Base-by-base conservation (phyloP, 2,113 vertebrate genomes). In the Drymodes brunneopygia region DNA sequence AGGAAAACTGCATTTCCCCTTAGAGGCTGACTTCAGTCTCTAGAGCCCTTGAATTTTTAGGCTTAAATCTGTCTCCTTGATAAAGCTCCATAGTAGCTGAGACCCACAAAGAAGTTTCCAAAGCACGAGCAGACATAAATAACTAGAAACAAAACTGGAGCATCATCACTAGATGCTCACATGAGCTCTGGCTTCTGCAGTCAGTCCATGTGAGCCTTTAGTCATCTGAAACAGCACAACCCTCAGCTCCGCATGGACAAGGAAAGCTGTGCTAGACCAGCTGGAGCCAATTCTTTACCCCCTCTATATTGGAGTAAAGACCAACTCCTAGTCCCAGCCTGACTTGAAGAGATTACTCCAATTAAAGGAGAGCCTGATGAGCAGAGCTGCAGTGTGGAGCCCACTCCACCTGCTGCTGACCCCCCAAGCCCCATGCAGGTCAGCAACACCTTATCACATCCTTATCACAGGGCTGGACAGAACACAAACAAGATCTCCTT, bases 71-170 rank as follows among this genome's bases (percentile, higher is more conserved):
- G 6, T 66, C 87, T 88, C 71, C 92, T 93, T 82, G 31, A 66
- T 58, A 83, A 81, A 56, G 31, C 25, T 86, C 58, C 50, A 70
- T 25, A 69, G 74, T 70, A 95, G 66, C 81, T 16, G 48, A 96
- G 79, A 88, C 74, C 62, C 87, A 73, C 54, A 82, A 80, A 91
- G 73, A 84, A 82, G 40, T 50, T 97, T 90, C 62, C 44, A 69
- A 95, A 85, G 78, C 74, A 90, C 27, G 3, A 75, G 48, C 16
- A 81, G 57, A 82, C 91, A 91, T 71, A 95, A 92, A 81, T 87
- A 79, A 91, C 91, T 58, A 51, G 86, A 91, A 94, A 91, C 60
- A 95, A 87, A 90, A 86, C 72, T 86, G 31, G 78, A 89, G 69
- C 90, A 90, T 47, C 94, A 40, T 86, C 74, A 85, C 50, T 80